Base-by-base conservation (phyloP, 1,140 invertebrate genomes). In the Arion vulgaris region DNA sequence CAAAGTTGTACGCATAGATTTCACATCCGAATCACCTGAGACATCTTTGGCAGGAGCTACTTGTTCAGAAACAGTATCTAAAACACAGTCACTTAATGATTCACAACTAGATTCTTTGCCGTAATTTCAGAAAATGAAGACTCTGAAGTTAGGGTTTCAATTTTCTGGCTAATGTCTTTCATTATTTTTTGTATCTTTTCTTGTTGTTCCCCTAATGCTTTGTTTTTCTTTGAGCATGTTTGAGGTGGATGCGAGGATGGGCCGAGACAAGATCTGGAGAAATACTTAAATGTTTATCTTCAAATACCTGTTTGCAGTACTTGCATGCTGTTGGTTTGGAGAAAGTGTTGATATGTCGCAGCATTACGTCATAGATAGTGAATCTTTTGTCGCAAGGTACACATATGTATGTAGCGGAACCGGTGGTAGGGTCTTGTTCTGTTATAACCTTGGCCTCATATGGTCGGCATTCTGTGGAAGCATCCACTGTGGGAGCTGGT, bases 341-440 rank as follows among this genome's bases (percentile, higher is more conserved):
- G 38, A 81, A 81, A 32, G 80, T 81, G 28, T 74, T 81, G 39
- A 81, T 69, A 34, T 81, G 80, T 51, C 80, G 32, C 36, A 62
- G 15, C 19, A 81, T 23, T 5, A 49, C 69, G n/a, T 81, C 80
- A 57, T 81, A 62, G 17, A 74, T 0, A 5, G 32, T 73, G 51
- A 81, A 81, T n/a, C 28, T 68, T 62, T 81, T 81, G 39, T 74
- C 51, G 39, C 80, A 81, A 5, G 80, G 80, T 23, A 57, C 32
- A 49, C 80, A 81, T 23, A 26, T 53, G 41, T 73, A 81, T 15
- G 28, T 49, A 1, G 28, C 17, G 0, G 17, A 13, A 5, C 78
- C 78, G n/a, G 62, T 71, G 17, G n/a, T 53, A 39, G 19, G 1
- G 38, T 51, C 32, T 1, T 39, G n/a, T 19, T 41, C 39, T 71